Evolutionary conservation across 2,113 vertebrate genomes (phyloP), one percentile per base, ranked within the genome.

Genomic region (Circaetus cinerascens): DNA sequence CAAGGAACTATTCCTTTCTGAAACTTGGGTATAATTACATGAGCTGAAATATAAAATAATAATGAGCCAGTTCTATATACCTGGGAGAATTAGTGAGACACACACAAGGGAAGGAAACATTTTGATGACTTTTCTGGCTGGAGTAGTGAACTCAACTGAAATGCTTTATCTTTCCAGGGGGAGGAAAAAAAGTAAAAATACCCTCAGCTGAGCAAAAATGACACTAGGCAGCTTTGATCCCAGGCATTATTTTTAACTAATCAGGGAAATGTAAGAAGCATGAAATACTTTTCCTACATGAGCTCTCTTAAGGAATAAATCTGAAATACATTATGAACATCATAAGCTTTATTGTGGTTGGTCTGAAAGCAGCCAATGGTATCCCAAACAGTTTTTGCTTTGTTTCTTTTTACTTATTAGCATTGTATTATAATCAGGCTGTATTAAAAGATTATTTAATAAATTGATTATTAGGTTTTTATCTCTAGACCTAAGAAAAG

Each of bases 1-100:
- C 91, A 88, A 85, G 89, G 57, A 95, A 46, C 76, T 85, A 45
- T 87, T 93, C 45, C 89, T 94, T 90, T 77, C 81, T 88, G 95
- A 86, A 95, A 94, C 74, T 85, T 69, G 63, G 69, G 46, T 94
- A 66, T 96, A 94, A 97, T 97, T 97, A 94, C 81, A 79, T 55
- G 80, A 90, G 51, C 84, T 90, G 89, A 93, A 93, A 85, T 94
- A 97, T 97, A 79, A 95, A 96, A 96, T 95, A 97, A 81, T 96
- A 95, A 96, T 96, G 89, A 97, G 76, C 91, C 86, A 43, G 84
- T 89, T 95, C 86, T 95, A 41, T 94, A 94, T 85, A 95, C 93
- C 89, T 96, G 45, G 38, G 89, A 97, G 96, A 96, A 94, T 95
- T n/a, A 78, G 60, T 76, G 48, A 62, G 55, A 95, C 85, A 83